Evolutionary conservation across 2,888 invertebrate genomes (phyloP).

Genomic region (Penaeus monodon): DNA sequence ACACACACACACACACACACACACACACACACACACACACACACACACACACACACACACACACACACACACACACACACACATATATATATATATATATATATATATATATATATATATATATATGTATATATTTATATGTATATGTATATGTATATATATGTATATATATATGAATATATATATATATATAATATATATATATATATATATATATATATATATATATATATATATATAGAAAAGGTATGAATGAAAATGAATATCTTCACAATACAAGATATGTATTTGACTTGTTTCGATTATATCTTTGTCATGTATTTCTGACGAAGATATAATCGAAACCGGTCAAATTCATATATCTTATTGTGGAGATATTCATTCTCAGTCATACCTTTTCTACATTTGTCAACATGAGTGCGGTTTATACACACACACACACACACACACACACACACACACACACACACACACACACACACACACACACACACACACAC

Average conservation of each 20-base stretch:
- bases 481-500: background rate
- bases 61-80: background rate
- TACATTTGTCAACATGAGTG: no score
- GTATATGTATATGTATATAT: constrained; percentile 1
- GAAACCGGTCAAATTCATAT: no score
- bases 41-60: background rate
- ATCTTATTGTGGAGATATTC: no score
- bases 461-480: background rate
- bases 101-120: background rate
- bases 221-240: no score
- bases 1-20: background rate
- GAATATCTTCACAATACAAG: no score
- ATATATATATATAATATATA: constrained; percentile 18
- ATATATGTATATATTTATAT: background rate
- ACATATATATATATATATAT: background rate
- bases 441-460: no score
- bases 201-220: background rate
- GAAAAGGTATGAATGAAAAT: no score
- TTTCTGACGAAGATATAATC: no score
- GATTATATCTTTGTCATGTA: no score
- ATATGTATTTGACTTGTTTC: no score
- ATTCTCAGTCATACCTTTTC: no score
- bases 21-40: background rate
- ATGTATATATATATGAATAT: background rate
- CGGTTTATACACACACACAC: no score